These are phyloP conservation scores for Spatulosminthurus flaviceps DNA, from an alignment of 2,888 invertebrate genomes.

Conservation along the genomic window DNA sequence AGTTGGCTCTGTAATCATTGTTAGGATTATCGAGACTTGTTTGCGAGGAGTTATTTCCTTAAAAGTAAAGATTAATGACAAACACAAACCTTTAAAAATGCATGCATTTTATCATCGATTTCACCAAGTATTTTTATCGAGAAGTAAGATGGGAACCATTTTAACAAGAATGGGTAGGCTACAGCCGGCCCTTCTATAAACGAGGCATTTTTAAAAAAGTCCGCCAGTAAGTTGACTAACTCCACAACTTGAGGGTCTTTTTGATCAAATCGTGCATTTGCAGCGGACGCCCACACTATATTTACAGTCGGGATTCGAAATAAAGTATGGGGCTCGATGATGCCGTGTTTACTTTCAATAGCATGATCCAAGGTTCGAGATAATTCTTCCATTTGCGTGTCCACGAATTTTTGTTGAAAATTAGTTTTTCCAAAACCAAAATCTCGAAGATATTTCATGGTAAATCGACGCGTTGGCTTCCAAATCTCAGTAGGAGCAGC, in stretches of 20 bases:
- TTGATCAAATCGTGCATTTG: background rate
- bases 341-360: background rate
- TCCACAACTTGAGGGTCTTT: background rate
- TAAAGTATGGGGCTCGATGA: background rate
- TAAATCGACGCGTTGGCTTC: background rate
- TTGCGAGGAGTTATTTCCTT: too few relatives aligned
- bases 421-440: conserved; percentile 23
- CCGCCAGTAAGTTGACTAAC: background rate
- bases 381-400: background rate
- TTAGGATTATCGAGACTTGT: too few relatives aligned
- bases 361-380: background rate
- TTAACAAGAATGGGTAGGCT: background rate
- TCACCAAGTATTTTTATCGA: background rate
- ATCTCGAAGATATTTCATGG: conserved; percentile 1
- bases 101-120: background rate
- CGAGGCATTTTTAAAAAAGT: background rate
- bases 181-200: background rate
- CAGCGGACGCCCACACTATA: background rate
- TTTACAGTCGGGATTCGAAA: conserved; percentile 21
- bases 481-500: background rate
- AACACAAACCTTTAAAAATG: background rate
- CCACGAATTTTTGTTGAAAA: background rate
- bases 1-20: too few relatives aligned
- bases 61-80: too few relatives aligned
- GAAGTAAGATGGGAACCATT: background rate